Conservation (phyloP, 2,113 vertebrate species). For the Erythrolamprus reginae region DNA sequence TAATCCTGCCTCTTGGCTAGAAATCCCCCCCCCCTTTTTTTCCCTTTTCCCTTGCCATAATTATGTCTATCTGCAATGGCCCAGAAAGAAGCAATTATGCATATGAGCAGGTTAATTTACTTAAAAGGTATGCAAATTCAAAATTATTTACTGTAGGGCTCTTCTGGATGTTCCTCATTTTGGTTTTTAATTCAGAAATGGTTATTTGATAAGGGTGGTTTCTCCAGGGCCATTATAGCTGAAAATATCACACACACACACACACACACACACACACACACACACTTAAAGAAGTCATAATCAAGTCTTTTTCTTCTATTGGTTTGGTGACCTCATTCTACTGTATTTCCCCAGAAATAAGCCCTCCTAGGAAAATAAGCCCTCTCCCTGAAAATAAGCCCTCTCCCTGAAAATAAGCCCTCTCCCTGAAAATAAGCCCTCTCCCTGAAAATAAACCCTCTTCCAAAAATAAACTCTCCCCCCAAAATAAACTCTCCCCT, state of each 20-base stretch:
- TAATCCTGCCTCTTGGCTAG: neutral
- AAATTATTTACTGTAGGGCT: neutral
- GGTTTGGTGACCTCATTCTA: neutral
- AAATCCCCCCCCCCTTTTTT: rapidly evolving
- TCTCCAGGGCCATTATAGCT: neutral
- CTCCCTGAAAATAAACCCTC: too few species aligned
- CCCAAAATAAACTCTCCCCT: too few species aligned
- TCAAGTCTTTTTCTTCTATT: neutral
- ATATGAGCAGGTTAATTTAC: neutral
- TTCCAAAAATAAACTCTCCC: too few species aligned
- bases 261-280: neutral
- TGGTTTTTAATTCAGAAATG: neutral
- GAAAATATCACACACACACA: neutral
- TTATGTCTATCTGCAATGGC: neutral
- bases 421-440: too few species aligned
- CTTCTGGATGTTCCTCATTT: neutral
- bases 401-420: too few species aligned
- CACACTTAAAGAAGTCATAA: neutral
- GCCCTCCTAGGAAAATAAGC: too few species aligned
- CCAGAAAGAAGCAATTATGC: neutral
- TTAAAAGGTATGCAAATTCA: neutral
- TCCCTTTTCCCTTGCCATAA: too few species aligned
- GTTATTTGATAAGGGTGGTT: neutral
- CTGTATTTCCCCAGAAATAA: too few species aligned
- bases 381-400: too few species aligned